Base-by-base conservation (phyloP, 1,140 invertebrate species). In the Dreissena rostriformis region DNA sequence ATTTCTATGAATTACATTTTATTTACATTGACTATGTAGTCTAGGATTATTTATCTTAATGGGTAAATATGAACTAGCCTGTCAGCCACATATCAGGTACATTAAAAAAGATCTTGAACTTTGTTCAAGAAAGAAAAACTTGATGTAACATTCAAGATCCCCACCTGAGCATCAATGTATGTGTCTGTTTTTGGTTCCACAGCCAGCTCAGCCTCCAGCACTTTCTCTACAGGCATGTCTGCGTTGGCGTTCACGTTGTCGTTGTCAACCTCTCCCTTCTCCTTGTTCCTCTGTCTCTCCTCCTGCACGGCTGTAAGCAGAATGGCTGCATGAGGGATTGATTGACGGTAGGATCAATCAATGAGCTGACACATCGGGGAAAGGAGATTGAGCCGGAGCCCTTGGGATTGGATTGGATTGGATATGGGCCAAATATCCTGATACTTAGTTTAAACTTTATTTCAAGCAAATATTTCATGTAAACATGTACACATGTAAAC, bases 221-320 rank as follows among this genome's bases (percentile, higher is more conserved):
- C 96, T 72, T 96, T 95, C 87, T 98, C 97, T 11, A 97, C 95
- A 0, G 96, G 96, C 96, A 97, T 97, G 90, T 97, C 96, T 19
- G 95, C 94, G 90, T 96, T 94, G 52, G 91, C 92, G 17, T 87
- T 88, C 67, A 90, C 92, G 4, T 96, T 97, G 91, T 97, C 96
- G 1, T 97, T 96, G 91, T 97, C 96, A 83, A 95, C 96, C 74
- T 96, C 96, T 53, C 96, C 96, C 86, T 96, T 95, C 88, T 97
- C 96, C 91, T 97, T 96, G 61, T 96, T 97, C 57, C 97, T 95
- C 90, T 98, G 97, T 86, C 97, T 94, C 92, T 97, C 96, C 91
- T 97, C 96, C 94, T 97, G 95, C 28, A 95, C 94, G 78, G 94
- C 94, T 94, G 88, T 53, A 86, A 85, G 57, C 2, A 61, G 57